phyloP scores from a whole-genome alignment of 2,888 invertebrate genomes.

The Lordiphosa fenestrarum region DNA sequence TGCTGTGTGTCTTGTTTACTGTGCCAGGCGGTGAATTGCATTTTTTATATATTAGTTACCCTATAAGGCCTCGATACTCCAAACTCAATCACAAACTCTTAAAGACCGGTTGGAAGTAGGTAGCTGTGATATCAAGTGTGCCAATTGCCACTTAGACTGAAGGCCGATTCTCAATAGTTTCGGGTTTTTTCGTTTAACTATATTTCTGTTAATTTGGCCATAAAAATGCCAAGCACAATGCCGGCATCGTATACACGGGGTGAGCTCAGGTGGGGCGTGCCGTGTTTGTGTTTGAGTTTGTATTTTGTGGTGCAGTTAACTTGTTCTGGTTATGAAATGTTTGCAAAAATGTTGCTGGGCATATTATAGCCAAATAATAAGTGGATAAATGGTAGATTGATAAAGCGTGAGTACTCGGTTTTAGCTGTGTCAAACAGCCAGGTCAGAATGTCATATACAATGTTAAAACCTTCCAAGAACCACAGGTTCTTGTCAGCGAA shows the following conservation, averaged over 20 bases:
- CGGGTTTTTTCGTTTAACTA: not conserved
- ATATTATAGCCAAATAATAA: too few species aligned
- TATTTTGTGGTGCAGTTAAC: conserved; percentile 20
- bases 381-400: too few species aligned
- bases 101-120: conserved; percentile 49
- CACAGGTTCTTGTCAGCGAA: too few species aligned
- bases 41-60: conserved; percentile 28
- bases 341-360: not conserved
- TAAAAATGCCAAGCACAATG: conserved; percentile 48
- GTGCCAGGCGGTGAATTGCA: conserved; percentile 48
- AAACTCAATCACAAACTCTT: conserved; percentile 31
- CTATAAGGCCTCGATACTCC: conserved; percentile 42
- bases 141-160: conserved; percentile 42
- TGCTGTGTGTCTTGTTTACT: conserved; percentile 36
- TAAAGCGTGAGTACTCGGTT: too few species aligned
- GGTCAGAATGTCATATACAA: too few species aligned
- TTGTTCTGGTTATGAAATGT: conserved; percentile 22
- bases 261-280: conserved; percentile 10
- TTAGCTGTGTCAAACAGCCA: too few species aligned
- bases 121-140: conserved; percentile 45
- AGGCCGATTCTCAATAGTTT: conserved; percentile 52
- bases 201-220: conserved; percentile 41
- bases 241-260: conserved; percentile 22
- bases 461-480: too few species aligned
- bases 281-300: not conserved